Evolutionary conservation across 1,140 invertebrate genomes (phyloP).

Genomic region (Nilaparvata lugens): DNA sequence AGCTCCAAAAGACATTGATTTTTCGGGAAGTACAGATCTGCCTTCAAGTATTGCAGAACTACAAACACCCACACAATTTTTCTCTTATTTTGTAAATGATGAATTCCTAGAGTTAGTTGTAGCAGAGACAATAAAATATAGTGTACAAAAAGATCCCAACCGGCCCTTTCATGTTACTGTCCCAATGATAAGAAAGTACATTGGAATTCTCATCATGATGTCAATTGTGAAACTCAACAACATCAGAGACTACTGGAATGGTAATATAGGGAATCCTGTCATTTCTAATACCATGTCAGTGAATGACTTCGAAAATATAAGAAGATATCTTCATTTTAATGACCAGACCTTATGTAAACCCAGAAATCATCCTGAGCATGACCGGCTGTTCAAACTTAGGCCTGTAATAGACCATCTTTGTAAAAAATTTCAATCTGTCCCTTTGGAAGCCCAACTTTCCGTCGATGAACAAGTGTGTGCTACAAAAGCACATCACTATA

Average conservation of each 20-base stretch:
- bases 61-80: too few species aligned
- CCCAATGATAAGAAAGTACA: too few species aligned
- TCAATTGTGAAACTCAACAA: too few species aligned
- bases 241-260: not conserved
- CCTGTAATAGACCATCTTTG: not conserved
- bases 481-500: not conserved
- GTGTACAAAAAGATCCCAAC: too few species aligned
- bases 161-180: too few species aligned
- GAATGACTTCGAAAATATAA: not conserved
- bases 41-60: too few species aligned
- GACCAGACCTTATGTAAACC: not conserved
- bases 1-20: too few species aligned
- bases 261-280: not conserved
- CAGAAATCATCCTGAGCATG: not conserved
- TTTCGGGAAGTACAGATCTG: too few species aligned
- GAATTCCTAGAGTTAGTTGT: too few species aligned
- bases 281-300: not conserved
- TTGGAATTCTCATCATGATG: too few species aligned
- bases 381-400: not conserved
- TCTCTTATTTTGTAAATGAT: too few species aligned
- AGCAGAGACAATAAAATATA: too few species aligned
- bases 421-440: not conserved
- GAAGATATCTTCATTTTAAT: not conserved
- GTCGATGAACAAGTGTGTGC: not conserved
- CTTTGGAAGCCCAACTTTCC: not conserved